These are phyloP conservation scores for Aurelia sp. DNA, from an alignment of 30 jellyfish, hydroid and myxozoan species.

Conservation along the genomic window DNA sequence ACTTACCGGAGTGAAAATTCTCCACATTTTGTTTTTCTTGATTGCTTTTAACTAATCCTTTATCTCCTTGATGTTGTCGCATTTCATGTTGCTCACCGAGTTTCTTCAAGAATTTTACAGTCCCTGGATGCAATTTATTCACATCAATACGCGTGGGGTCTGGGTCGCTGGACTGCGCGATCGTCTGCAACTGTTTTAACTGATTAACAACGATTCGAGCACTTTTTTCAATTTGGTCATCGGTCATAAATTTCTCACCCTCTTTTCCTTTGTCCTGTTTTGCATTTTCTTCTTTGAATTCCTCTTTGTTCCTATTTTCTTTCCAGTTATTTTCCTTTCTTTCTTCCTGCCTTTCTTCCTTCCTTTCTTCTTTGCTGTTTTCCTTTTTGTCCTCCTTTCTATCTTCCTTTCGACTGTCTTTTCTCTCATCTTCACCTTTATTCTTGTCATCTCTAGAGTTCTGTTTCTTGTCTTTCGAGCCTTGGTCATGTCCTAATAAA, in stretches of 20 bases:
- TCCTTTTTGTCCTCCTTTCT: not conserved
- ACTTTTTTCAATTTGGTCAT: slow-evolving; percentile 85
- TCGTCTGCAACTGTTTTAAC: slow-evolving; percentile 82
- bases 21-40: not conserved
- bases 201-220: slow-evolving; percentile 88
- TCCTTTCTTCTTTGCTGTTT: slow-evolving; percentile 5
- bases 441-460: not conserved
- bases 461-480: too few relatives aligned
- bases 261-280: slow-evolving; percentile 19
- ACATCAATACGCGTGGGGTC: slow-evolving; percentile 95
- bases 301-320: slow-evolving; percentile 11
- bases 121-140: slow-evolving; percentile 93
- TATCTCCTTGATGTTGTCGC: slow-evolving; percentile 3
- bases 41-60: not conserved
- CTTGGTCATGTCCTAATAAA: slow-evolving; percentile 36
- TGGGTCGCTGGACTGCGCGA: slow-evolving; percentile 96
- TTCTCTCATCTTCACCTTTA: not conserved
- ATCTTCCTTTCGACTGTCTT: slow-evolving; percentile 1
- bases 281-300: slow-evolving; percentile 18
- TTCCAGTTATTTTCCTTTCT: not conserved
- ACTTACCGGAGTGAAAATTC: slow-evolving; percentile 1
- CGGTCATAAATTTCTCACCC: slow-evolving; percentile 41
- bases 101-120: slow-evolving; percentile 87
- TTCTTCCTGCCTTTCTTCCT: slow-evolving; percentile 1
- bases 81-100: slow-evolving; percentile 93